Base-by-base conservation (phyloP, 2,797 vertebrate genomes). In the Acomys russatus region DNA sequence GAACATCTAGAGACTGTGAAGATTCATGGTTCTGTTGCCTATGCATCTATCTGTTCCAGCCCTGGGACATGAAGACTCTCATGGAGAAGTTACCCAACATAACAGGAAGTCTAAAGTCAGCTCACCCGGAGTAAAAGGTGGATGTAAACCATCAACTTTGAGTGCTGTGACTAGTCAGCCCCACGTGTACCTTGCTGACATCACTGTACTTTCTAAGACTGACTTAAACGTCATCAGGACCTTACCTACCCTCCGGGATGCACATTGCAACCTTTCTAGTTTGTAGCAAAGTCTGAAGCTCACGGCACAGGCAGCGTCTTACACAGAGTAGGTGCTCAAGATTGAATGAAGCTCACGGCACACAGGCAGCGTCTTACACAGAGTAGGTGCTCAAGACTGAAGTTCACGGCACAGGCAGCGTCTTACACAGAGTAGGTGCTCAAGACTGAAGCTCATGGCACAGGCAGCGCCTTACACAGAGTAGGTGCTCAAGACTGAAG, bases 241-340 rank as follows among this genome's bases (percentile, higher is more conserved):
- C 25, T 38, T 54, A 35, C 51, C 82, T 74, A 68, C 20, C 82
- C 82, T 33, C 63, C 28, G 0, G 66, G 38, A 68, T 79, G 61
- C 9, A 68, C 20, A 28, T 78, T 85, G 84, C 61, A n/a, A 71
- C 90, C 63, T 78, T 61, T 89, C 73, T 71, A 86, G 44, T 20
- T 56, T 73, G 11, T 64, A 82, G 51, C 88, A 79, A 93, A 83
- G 86, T 88, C 83, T 93, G 68, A 93, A 33, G 56, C 63, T 94
- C 38, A 71, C 63, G 20, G 15, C 61, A 33, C 56, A 61, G 22
- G 35, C 73, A 64, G 71, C 71, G 23, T 88, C 66, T 88, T 35
- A n/a, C 33, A 63, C 83, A 73, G 6, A n/a, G 44, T 51, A 54
- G 12, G 0, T 86, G 35, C 56, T 89, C 74, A 68, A n/a, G 92